Conservation (phyloP, 1,140 invertebrate genomes). For the Tetraneura akinire region DNA sequence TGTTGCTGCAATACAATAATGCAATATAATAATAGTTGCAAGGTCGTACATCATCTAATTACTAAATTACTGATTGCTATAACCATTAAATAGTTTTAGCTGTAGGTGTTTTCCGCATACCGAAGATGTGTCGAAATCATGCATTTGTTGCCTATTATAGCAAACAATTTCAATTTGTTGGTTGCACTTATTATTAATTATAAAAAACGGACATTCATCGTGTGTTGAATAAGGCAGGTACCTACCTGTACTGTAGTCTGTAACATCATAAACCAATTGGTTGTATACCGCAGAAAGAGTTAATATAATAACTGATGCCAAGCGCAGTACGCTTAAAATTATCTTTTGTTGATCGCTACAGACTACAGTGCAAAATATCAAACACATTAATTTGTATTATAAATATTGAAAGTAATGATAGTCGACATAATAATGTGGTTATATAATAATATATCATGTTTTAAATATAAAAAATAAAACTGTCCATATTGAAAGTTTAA, state of each 20-base stretch:
- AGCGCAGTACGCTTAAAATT: neutral
- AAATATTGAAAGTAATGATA: too few species aligned
- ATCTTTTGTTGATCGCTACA: neutral
- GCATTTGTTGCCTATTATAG: slow-evolving; percentile 12
- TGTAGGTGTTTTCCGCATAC: slow-evolving; percentile 49
- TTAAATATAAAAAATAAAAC: too few species aligned
- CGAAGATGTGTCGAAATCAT: slow-evolving; percentile 36
- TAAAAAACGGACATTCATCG: slow-evolving; percentile 9
- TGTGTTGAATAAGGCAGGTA: neutral
- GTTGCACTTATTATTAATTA: slow-evolving; percentile 4
- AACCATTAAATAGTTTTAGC: slow-evolving; percentile 26
- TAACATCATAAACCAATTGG: too few species aligned
- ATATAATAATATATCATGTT: too few species aligned
- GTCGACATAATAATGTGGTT: too few species aligned
- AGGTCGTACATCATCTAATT: slow-evolving; percentile 41
- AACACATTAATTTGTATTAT: too few species aligned
- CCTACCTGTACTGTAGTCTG: neutral
- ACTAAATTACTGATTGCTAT: slow-evolving; percentile 39
- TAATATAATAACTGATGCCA: neutral
- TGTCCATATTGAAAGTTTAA: too few species aligned
- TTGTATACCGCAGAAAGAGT: neutral
- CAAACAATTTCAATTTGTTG: slow-evolving; percentile 20
- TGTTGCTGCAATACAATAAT: slow-evolving; percentile 36
- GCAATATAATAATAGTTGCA: slow-evolving; percentile 40
- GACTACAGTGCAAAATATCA: neutral